Evolutionary conservation across 2,888 invertebrate genomes (phyloP), one percentile per base, ranked within the genome.

Genomic region (Papilio protenor): DNA sequence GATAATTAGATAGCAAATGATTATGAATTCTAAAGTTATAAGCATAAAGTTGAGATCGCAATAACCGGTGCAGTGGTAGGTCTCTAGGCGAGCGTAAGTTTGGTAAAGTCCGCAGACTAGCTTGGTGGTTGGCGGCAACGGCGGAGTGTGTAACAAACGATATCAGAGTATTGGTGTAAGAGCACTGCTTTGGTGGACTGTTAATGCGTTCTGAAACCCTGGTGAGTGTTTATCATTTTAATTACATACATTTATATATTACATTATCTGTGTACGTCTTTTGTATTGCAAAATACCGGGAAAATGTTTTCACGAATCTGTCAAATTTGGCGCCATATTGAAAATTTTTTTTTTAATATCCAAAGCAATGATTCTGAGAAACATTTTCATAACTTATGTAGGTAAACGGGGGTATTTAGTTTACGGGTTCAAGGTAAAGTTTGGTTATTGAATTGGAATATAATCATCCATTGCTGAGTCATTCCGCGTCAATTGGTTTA

Each of bases 141-240:
- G 85, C 93, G 91, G 84, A 90, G 92, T 92, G 92, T 92, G 91
- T 93, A 93, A 93, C 92, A 83, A 81, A 79, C 81, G 87, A 79
- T 77, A 75, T 75, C 81, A 81, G 89, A 90, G 87, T 90, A 89
- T 90, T 90, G 94, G 94, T 93, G 92, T 94, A 93, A 93, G 92
- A 89, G 93, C 94, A 94, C 94, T 93, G 94, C 94, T 94, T 94
- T 94, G 94, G 94, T 94, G 94, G 91, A 93, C 92, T 93, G 94
- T 92, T 93, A 93, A 92, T 94, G 90, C 93, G 92, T 92, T 90
- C 91, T 90, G 90, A 90, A 87, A 90, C 85, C 90, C 89, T 89
- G 94, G 94, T 94, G 94, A 94, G 94, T 94, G 94, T 91, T 90
- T 92, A 93, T 93, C 90, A 87, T 92, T 92, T 92, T 92, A 91